Conservation (phyloP, 2,888 invertebrate genomes). For the Cheilosia grossa region DNA sequence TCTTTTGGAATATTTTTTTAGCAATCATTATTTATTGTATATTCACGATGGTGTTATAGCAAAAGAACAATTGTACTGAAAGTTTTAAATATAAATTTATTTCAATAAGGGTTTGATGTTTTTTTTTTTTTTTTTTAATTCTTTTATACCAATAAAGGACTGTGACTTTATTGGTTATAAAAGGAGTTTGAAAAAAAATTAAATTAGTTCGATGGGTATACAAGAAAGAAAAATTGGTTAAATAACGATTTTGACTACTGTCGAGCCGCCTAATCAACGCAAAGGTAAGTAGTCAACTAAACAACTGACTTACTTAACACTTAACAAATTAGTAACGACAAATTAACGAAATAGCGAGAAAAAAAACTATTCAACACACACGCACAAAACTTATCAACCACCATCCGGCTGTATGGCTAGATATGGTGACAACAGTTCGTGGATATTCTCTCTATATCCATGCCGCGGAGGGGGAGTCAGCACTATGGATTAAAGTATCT, state of each 20-base stretch:
- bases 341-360: conserved; percentile 58
- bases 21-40: conserved; percentile 69
- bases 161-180: conserved; percentile 41
- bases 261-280: conserved; percentile 72
- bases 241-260: conserved; percentile 37
- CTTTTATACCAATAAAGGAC: conserved; percentile 47
- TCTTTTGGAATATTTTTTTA: conserved; percentile 71
- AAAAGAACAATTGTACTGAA: conserved; percentile 38
- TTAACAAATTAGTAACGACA: conserved; percentile 73
- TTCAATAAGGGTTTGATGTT: background rate
- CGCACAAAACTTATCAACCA: conserved; percentile 62
- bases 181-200: conserved; percentile 28
- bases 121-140: conserved; percentile 8
- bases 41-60: conserved; percentile 1
- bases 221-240: background rate
- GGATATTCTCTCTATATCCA: conserved; percentile 48
- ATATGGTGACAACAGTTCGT: conserved; percentile 64
- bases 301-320: conserved; percentile 72
- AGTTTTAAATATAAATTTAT: conserved; percentile 2
- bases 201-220: background rate
- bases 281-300: conserved; percentile 73
- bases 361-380: conserved; percentile 30
- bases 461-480: conserved; percentile 35
- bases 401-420: conserved; percentile 63
- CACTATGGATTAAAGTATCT: conserved; percentile 47